Base-by-base conservation (phyloP, 2,888 invertebrate species). In the Trachelus tabidus region DNA sequence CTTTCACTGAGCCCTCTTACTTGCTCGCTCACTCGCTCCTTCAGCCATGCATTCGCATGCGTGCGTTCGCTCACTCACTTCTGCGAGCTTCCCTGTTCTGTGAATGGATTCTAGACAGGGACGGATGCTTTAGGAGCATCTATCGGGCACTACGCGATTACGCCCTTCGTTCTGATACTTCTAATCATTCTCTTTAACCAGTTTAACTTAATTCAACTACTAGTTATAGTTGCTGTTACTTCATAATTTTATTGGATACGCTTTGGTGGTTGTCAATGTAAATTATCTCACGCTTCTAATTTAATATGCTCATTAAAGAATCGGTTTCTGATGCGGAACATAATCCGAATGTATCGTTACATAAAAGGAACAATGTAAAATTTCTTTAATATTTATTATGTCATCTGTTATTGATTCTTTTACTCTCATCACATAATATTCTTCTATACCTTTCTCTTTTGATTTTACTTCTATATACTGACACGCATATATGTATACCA, bases 101-200 rank as follows among this genome's bases (percentile, higher is more conserved):
- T 88, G 88, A 88, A 88, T 88, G 88, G 88, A 84, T 88, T 86
- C 85, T 79, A 81, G 80, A 40, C 87, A 88, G 88, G 85, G 79
- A 69, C 85, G 88, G 56, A 23, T 15, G 15, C 23, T 56, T 23
- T 0, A 56, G 56, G 56, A 56, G 56, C 56, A 23, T 9, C 23
- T 56, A 56, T 56, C 15, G 56, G 56, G 56, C 23, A 56, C 56
- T 56, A 9, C 56, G 23, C 56, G 56, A 23, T 56, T 23, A 56
- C 56, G 23, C 6, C 23, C 23, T 23, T 23, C 23, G 9, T 56
- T 23, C 23, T 2, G 56, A 56, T 56, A 56, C 23, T 23, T 56
- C 2, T 9, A 23, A 56, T 56, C 56, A 56, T 23, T 56, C 9
- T 56, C 23, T 56, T 23, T 23, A 9, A 56, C 9, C 23, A 2